Percentiles rank a stretch among this genome's conserved stretches.
These are phyloP conservation scores for Phortica magna DNA, from an alignment of 2,888 invertebrate species.

Conservation along the genomic window DNA sequence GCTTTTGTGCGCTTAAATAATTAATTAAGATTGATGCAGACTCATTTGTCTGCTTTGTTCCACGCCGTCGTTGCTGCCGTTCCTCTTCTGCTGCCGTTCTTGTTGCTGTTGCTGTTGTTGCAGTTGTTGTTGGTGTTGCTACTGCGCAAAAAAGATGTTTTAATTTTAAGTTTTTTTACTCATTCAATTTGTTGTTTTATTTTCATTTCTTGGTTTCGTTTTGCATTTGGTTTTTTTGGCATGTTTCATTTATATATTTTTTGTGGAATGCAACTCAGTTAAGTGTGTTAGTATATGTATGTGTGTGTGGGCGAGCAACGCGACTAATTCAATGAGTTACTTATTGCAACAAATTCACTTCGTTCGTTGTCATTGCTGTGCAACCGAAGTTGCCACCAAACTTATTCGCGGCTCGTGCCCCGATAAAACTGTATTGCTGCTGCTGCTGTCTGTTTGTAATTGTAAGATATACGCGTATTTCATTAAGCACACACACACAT, in stretches of 20 bases:
- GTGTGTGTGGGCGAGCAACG: background rate
- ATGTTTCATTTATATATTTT: background rate
- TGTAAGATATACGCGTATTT: constrained; percentile 3
- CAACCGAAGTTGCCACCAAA: background rate
- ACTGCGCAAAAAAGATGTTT: constrained; percentile 67
- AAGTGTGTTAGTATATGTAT: too few relatives aligned
- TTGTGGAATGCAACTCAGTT: background rate
- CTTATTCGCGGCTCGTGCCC: too few relatives aligned
- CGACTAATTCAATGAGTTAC: background rate
- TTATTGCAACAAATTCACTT: constrained; percentile 7
- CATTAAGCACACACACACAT: background rate
- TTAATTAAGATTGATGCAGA: constrained; percentile 73
- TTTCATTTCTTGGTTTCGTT: background rate
- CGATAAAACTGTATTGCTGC: background rate
- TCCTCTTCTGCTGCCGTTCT: constrained; percentile 34
- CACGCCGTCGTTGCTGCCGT: constrained; percentile 40
- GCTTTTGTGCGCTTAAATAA: constrained; percentile 67
- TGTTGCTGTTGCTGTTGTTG: constrained; percentile 4
- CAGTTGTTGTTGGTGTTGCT: constrained; percentile 34
- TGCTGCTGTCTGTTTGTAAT: background rate
- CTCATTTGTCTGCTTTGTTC: constrained; percentile 62
- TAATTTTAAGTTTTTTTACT: constrained; percentile 21
- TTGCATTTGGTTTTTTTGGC: constrained; percentile 1
- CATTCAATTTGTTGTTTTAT: background rate
- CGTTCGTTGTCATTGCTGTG: background rate